Base-by-base conservation (phyloP, 2,888 invertebrate species). In the Apantesis nais region DNA sequence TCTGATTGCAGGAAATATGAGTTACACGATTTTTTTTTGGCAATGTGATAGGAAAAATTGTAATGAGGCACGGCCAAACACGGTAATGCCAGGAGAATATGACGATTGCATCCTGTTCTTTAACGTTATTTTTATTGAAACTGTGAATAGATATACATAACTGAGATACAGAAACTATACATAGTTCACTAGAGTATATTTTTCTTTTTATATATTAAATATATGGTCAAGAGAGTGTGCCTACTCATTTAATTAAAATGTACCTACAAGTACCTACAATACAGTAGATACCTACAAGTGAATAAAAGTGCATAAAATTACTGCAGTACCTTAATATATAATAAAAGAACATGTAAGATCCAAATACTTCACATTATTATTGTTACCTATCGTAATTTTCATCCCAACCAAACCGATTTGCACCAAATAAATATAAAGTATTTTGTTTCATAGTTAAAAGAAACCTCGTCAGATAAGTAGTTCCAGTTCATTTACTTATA, bases 1-100 rank as follows among this genome's bases (percentile, higher is more conserved):
- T 58, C n/a, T 19, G 39, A 55, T 44, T 67, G 37, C 12, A 48
- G 48, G 48, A 52, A 61, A 70, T 70, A 39, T 61, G 44, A 64
- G 48, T 64, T n/a, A 29, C 25, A 16, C 22, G 64, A 34, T 44
- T 3, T 64, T 44, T 3, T 64, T 64, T 44, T 37, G 11, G 34
- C 34, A 60, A 62, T 4, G 34, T 31, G 5, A 62, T 34, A 37
- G 3, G 37, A 60, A 66, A 58, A 41, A 60, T 60, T 67, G 44
- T 44, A 31, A 41, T 16, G 60, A 52, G 48, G 11, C 48, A 52
- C n/a, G 22, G 11, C 9, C 9, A n/a, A 9, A 11, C 48, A 52
- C n/a, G n/a, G 19, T n/a, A 52, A 52, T 1, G 48, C n/a, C 11
- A n/a, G 9, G 11, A 52, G 22, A 52, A 52, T 48, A 48, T 52